Conservation (phyloP, 2,888 invertebrate genomes). For the Nycteola revayana region DNA sequence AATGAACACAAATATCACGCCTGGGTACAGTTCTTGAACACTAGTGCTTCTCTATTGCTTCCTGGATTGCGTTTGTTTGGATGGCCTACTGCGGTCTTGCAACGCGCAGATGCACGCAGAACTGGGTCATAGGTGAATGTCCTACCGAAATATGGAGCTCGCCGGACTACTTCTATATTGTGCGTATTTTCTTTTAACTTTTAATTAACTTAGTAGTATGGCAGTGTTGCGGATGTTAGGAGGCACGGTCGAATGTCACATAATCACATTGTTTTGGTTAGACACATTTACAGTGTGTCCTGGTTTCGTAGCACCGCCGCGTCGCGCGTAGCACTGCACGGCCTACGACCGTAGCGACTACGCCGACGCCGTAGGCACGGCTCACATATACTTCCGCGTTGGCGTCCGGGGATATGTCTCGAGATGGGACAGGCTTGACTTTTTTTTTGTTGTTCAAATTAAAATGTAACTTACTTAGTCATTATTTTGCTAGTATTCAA, state of each 20-base stretch:
- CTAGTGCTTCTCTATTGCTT: slow-evolving; percentile 25
- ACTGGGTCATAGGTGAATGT: slow-evolving; percentile 70
- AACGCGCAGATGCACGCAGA: slow-evolving; percentile 64
- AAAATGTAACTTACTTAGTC: slow-evolving; percentile 1
- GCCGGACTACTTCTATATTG: slow-evolving; percentile 20
- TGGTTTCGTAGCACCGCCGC: slow-evolving; percentile 56
- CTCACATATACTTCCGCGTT: slow-evolving; percentile 59
- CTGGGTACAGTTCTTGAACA: slow-evolving; percentile 44
- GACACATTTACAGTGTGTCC: slow-evolving; percentile 67
- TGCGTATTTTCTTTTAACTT: slow-evolving; percentile 23
- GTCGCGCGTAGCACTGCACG: slow-evolving; percentile 68
- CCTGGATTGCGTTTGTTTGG: slow-evolving; percentile 33
- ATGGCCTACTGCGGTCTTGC: slow-evolving; percentile 50
- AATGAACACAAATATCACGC: slow-evolving; percentile 76
- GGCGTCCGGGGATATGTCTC: slow-evolving; percentile 46
- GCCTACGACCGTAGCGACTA: slow-evolving; percentile 74
- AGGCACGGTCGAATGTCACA: slow-evolving; percentile 40
- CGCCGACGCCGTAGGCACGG: slow-evolving; percentile 49
- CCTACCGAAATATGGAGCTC: slow-evolving; percentile 54
- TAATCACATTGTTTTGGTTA: slow-evolving; percentile 44
- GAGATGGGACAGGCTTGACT: too few species aligned
- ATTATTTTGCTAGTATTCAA: neutral
- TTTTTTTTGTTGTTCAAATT: slow-evolving; percentile 4
- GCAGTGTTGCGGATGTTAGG: slow-evolving; percentile 33
- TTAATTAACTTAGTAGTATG: slow-evolving; percentile 34